Evolutionary conservation across 2,113 vertebrate genomes (phyloP).

Genomic region (Thunnus thynnus): DNA sequence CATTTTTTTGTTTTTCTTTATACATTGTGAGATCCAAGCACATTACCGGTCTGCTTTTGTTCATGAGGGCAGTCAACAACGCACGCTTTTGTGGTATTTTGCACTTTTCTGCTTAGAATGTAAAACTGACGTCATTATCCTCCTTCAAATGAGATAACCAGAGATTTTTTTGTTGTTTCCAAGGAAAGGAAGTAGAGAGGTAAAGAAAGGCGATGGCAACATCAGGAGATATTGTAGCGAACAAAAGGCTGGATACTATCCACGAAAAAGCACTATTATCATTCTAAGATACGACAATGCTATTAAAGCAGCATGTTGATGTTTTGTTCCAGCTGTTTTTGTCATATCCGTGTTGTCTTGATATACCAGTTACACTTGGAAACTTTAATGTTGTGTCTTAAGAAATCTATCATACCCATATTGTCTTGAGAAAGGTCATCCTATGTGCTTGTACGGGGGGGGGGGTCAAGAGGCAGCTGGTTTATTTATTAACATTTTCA

Average conservation of each 20-base stretch:
- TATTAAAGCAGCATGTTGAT: conserved; percentile 26
- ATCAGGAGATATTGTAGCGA: conserved; percentile 16
- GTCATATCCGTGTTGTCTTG: conserved; percentile 21
- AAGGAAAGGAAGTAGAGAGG: conserved; percentile 38
- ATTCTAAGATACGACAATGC: conserved; percentile 23
- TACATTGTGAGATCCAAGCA: conserved; percentile 40
- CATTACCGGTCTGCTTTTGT: conserved; percentile 34
- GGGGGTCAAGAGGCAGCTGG: conserved; percentile 37
- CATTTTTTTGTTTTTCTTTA: conserved; percentile 40
- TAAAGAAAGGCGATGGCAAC: not conserved
- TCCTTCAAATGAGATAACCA: conserved; percentile 18
- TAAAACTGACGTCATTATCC: conserved; percentile 49
- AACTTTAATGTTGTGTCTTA: conserved; percentile 10
- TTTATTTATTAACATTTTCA: conserved; percentile 72
- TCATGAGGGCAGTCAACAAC: conserved; percentile 8
- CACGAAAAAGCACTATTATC: not conserved
- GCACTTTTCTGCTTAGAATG: conserved; percentile 79
- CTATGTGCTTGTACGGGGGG: not conserved
- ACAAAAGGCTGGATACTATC: conserved; percentile 27
- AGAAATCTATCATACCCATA: not conserved
- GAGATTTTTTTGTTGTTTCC: conserved; percentile 5
- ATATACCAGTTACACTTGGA: not conserved
- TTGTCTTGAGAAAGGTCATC: conserved; percentile 15
- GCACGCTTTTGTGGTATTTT: conserved; percentile 69
- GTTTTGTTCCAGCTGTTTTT: conserved; percentile 17